Evolutionary conservation across 2,113 vertebrate genomes (phyloP).

Genomic region (Brachionichthys hirsutus): DNA sequence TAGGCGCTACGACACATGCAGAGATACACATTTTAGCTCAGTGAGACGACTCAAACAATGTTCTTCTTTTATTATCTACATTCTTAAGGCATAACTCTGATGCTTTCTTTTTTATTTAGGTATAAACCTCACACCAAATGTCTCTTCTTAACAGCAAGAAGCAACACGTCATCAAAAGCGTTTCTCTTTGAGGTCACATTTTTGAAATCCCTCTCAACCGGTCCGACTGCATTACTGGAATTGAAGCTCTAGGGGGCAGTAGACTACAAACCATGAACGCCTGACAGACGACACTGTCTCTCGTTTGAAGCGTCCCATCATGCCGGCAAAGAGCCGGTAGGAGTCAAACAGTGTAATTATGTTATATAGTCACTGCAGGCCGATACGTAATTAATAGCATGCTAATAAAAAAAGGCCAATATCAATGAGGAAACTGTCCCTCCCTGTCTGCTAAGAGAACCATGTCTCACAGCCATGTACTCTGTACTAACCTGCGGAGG

Average conservation of each 20-base stretch:
- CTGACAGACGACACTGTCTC: conserved; percentile 36
- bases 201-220: not conserved
- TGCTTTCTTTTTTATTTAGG: no score
- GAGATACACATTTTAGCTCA: no score
- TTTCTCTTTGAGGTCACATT: not conserved
- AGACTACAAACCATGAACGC: conserved; percentile 43
- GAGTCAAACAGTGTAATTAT: conserved; percentile 51
- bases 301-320: conserved; percentile 36
- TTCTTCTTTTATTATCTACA: no score
- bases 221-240: conserved; percentile 26
- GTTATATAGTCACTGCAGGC: conserved; percentile 48
- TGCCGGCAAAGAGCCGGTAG: conserved; percentile 38
- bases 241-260: conserved; percentile 56
- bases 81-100: no score
- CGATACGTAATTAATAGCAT: conserved; percentile 44
- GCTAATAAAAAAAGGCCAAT: conserved; percentile 47
- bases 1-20: no score
- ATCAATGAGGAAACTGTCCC: conserved; percentile 33
- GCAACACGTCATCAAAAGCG: not conserved
- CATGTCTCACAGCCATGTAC: conserved; percentile 24
- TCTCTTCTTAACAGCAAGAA: no score
- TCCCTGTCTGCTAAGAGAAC: conserved; percentile 23
- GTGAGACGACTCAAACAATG: no score
- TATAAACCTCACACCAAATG: no score
- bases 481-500: conserved; percentile 25